Evolutionary conservation across 2,113 vertebrate species (phyloP), one percentile per base, ranked within the genome.

Genomic region (Leptocoma aspasia): DNA sequence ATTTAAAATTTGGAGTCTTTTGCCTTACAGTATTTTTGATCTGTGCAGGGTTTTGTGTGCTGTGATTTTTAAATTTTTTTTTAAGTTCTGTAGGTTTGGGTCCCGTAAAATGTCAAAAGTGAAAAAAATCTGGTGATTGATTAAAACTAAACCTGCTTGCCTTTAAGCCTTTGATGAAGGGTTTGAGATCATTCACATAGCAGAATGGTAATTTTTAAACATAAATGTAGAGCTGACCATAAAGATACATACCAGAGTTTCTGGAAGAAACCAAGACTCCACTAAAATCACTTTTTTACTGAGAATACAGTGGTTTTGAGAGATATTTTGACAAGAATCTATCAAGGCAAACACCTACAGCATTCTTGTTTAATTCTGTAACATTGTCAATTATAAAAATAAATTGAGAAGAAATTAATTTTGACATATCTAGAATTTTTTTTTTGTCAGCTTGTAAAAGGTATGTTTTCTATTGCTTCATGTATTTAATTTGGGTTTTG

Each of bases 41-140:
- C 33, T 0, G 0, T 9, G 2, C 3, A 4, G 4, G 10, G 11
- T 13, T 35, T 85, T 59, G 6, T 49, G 22, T 17, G 10, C 33
- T 28, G 8, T 19, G 19, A 15, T 31, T n/a, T n/a, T 22, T 9
- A 2, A 27, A n/a, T 9, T 24, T 33, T 19, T 23, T 52, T 42
- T 20, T 5, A n/a, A 66, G 7, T 23, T 68, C 19, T 31, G 11
- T 42, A 33, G 9, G 12, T 75, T 63, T 81, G 30, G 2, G 14
- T 69, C 54, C 7, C 10, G 4, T 53, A 49, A 82, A 92, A 81
- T 0, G 0, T 61, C 14, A 41, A 71, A 41, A 71, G 44, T 28
- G 61, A 66, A 89, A 66, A 89, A 86, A 86, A 64, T 47, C 13
- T 49, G 26, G 3, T 49, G 33, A 11, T 68, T 24, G 13, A 37